Conservation (phyloP, 2,888 invertebrate species). For the Taphrorychus bicolor region DNA sequence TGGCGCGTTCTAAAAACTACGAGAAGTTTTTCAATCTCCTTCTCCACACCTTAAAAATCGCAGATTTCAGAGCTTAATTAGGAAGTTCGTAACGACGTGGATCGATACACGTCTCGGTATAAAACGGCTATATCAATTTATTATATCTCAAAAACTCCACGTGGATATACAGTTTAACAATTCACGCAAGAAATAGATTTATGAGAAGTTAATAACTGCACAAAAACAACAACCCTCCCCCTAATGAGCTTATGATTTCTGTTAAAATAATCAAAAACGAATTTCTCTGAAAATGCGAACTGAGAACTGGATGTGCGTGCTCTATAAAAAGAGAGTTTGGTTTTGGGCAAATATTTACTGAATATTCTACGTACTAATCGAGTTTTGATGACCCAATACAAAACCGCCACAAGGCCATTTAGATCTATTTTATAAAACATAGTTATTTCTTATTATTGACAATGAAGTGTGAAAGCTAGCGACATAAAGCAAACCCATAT, state of each 20-base stretch:
- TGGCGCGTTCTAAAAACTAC: not conserved
- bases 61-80: not conserved
- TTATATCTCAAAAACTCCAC: not conserved
- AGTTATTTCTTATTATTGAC: no score
- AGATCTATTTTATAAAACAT: no score
- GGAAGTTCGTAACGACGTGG: not conserved
- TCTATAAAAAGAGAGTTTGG: not conserved
- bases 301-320: conserved; percentile 1
- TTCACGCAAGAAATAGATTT: conserved; percentile 9
- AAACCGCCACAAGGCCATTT: no score
- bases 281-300: not conserved
- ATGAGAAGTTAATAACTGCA: conserved; percentile 7
- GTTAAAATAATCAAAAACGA: conserved; percentile 13
- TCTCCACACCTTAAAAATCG: not conserved
- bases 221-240: not conserved
- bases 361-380: not conserved
- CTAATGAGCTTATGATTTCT: conserved; percentile 11
- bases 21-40: not conserved
- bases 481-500: not conserved
- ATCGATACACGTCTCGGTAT: not conserved
- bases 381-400: not conserved
- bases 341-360: not conserved
- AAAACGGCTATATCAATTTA: not conserved
- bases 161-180: conserved; percentile 2
- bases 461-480: not conserved